Evolutionary conservation across 2,113 vertebrate species (phyloP), one percentile per base, ranked within the genome.

Genomic region (Scophthalmus maximus): DNA sequence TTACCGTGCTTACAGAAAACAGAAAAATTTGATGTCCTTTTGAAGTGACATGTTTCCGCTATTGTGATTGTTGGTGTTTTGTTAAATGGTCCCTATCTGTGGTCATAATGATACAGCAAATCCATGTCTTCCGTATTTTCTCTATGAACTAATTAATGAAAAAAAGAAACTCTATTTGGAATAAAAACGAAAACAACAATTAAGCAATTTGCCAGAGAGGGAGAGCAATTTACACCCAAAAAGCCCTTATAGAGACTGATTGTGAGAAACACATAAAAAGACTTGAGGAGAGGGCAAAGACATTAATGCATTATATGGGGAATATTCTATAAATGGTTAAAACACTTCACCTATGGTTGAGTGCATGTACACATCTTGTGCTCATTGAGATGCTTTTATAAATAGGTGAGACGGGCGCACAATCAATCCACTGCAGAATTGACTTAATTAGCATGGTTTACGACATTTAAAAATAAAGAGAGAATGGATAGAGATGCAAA

Each of bases 391-490:
- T 34, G 50, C 18, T 34, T 57, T 22, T 61, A 26, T 59, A 70
- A 52, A 77, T 75, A 51, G 40, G 56, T 60, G 58, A 67, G 34
- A 61, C 20, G 4, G 38, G 34, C 29, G 1, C 63, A 61, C 26
- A 49, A 49, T 76, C 64, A 66, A 59, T 79, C 57, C 30, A 12
- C 38, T 11, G 50, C 42, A 75, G 61, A 29, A 61, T 57, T 38
- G 58, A 49, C 60, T 57, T 55, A 56, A 62, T 79, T 84, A 80
- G 57, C 50, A 68, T 23, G 30, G 36, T 44, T 47, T 8, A 18
- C 3, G 5, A 17, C 15, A 9, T 34, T 17, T 42, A 42, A 42
- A 42, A 15, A 17, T n/a, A n/a, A n/a, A n/a, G n/a, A n/a, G n/a
- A n/a, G n/a, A n/a, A n/a, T n/a, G n/a, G n/a, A n/a, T n/a, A n/a